Evolutionary conservation across 2,113 vertebrate species (phyloP).

Genomic region (Lamprotornis superbus): DNA sequence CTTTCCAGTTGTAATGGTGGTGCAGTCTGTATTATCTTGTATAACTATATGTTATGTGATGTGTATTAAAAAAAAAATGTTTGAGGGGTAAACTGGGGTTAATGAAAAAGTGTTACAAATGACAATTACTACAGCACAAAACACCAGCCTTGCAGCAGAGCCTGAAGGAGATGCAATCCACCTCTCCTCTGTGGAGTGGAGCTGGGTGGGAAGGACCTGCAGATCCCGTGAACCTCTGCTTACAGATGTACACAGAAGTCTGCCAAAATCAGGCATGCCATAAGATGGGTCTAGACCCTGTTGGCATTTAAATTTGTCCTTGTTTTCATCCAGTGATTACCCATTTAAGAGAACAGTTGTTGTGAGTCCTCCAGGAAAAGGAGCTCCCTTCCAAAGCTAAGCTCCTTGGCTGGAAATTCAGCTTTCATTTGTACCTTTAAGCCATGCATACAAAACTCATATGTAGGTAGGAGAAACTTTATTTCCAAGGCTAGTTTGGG

Average conservation of each 20-base stretch:
- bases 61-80: background rate
- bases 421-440: background rate
- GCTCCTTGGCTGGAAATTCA: background rate
- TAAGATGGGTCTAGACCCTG: background rate
- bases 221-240: background rate
- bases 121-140: background rate
- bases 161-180: background rate
- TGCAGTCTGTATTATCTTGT: background rate
- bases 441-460: background rate
- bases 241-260: background rate
- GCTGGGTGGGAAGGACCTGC: background rate
- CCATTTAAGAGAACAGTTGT: rapidly evolving
- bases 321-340: background rate
- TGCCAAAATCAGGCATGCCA: background rate
- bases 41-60: rapidly evolving
- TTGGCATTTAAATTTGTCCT: background rate
- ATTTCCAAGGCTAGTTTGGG: background rate
- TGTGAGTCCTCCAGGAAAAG: background rate
- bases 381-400: background rate
- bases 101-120: background rate
- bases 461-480: background rate
- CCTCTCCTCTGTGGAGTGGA: background rate
- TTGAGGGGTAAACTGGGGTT: background rate
- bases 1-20: background rate
- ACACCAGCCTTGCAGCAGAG: background rate